Conservation (phyloP, 2,888 invertebrate species). For the Eupithecia subumbrata region DNA sequence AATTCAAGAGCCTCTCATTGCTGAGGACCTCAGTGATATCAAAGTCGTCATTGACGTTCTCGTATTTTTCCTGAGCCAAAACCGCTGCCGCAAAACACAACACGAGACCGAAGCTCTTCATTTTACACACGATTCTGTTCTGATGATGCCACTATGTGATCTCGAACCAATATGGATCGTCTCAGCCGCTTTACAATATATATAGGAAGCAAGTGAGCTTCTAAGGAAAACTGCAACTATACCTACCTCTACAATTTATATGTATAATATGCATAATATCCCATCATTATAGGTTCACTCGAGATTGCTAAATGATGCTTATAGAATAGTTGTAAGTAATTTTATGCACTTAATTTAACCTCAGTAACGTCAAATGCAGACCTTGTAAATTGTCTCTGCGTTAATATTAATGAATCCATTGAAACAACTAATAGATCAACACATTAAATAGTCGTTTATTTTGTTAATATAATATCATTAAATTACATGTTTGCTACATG, state of each 20-base stretch:
- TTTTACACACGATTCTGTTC: slow-evolving; percentile 41
- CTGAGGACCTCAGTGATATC: slow-evolving; percentile 86
- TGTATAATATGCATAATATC: background rate
- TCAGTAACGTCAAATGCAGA: slow-evolving; percentile 28
- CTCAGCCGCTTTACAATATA: slow-evolving; percentile 47
- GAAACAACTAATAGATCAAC: slow-evolving; percentile 6
- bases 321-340: slow-evolving; percentile 33
- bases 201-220: slow-evolving; percentile 50
- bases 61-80: slow-evolving; percentile 79
- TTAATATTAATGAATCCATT: slow-evolving; percentile 14
- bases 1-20: slow-evolving; percentile 86
- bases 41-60: slow-evolving; percentile 86
- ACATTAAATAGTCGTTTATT: slow-evolving; percentile 5
- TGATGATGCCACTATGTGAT: slow-evolving; percentile 32
- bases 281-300: slow-evolving; percentile 42
- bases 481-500: background rate
- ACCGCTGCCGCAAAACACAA: slow-evolving; percentile 57
- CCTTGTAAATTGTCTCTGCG: slow-evolving; percentile 21
- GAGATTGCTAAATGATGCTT: slow-evolving; percentile 46
- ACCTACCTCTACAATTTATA: slow-evolving; percentile 51
- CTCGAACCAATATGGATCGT: slow-evolving; percentile 43
- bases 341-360: slow-evolving; percentile 33
- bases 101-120: slow-evolving; percentile 59
- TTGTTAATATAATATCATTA: background rate
- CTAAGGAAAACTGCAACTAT: slow-evolving; percentile 51